These are phyloP conservation scores for Bimastos eiseni DNA, from an alignment of 2,888 invertebrate species.

Conservation along the genomic window DNA sequence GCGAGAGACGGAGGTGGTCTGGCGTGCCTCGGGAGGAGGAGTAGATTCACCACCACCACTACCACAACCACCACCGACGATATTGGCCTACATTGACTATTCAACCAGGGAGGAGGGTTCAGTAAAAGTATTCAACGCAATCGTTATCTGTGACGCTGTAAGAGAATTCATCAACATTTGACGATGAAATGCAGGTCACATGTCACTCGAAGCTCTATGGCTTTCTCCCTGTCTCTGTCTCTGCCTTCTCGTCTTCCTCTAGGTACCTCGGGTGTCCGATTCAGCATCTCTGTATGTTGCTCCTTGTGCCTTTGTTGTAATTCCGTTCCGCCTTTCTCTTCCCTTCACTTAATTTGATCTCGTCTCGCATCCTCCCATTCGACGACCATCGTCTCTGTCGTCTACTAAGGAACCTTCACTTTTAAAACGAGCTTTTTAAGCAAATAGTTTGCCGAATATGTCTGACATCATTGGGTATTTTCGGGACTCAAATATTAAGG, in stretches of 20 bases:
- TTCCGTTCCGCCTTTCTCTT: neutral
- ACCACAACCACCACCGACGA: too few relatives aligned
- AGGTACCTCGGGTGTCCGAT: neutral
- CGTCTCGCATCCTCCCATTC: neutral
- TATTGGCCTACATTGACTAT: neutral
- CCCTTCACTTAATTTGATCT: neutral
- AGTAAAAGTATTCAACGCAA: neutral
- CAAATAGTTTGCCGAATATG: neutral
- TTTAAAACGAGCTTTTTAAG: neutral
- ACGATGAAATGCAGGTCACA: slow-evolving; percentile 13
- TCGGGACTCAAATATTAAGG: neutral
- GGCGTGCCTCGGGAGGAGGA: neutral
- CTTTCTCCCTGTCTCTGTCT: neutral
- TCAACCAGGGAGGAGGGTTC: neutral
- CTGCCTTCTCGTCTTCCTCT: neutral
- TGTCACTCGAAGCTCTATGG: neutral
- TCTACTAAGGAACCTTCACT: neutral
- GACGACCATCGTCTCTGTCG: neutral
- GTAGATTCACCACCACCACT: too few relatives aligned
- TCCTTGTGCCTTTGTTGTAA: neutral
- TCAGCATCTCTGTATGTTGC: neutral
- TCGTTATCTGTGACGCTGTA: neutral
- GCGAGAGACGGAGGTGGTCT: neutral
- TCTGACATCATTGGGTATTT: neutral
- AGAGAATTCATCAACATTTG: slow-evolving; percentile 3